Conservation (phyloP, 2,113 vertebrate species). For the Empidonax alnorum region DNA sequence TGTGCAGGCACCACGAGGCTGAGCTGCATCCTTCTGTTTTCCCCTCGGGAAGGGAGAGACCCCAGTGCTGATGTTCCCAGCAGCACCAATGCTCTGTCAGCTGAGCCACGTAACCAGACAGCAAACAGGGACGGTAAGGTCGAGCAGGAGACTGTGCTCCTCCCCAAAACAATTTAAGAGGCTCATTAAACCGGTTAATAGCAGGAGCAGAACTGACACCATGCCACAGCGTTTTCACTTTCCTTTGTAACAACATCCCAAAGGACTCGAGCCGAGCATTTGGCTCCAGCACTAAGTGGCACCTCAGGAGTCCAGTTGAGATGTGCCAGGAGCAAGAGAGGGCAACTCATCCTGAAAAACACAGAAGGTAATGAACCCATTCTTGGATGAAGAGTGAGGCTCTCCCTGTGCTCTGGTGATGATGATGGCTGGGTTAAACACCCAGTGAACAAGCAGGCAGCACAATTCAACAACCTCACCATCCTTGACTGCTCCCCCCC, state of each 20-base stretch:
- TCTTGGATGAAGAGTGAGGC: accelerated
- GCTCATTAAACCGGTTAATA: neutral
- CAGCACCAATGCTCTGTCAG: accelerated
- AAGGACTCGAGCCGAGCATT: accelerated
- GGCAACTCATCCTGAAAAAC: neutral
- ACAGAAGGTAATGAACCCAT: accelerated
- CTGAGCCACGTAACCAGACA: accelerated
- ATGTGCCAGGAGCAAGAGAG: accelerated
- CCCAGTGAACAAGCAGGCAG: neutral
- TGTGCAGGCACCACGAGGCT: accelerated
- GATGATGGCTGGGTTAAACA: neutral
- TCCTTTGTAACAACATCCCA: accelerated
- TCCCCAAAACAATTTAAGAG: neutral
- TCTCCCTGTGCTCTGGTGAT: neutral
- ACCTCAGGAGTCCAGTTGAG: accelerated
- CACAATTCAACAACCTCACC: accelerated
- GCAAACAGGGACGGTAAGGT: neutral
- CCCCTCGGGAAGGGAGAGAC: neutral
- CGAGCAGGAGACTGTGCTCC: neutral
- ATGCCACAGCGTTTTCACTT: accelerated
- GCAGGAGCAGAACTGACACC: neutral
- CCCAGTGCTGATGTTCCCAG: accelerated
- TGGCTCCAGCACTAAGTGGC: accelerated
- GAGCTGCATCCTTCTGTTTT: neutral
- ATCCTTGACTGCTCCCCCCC: neutral